Conservation (phyloP, 2,113 vertebrate species). For the Protobothrops flavoviridis region DNA sequence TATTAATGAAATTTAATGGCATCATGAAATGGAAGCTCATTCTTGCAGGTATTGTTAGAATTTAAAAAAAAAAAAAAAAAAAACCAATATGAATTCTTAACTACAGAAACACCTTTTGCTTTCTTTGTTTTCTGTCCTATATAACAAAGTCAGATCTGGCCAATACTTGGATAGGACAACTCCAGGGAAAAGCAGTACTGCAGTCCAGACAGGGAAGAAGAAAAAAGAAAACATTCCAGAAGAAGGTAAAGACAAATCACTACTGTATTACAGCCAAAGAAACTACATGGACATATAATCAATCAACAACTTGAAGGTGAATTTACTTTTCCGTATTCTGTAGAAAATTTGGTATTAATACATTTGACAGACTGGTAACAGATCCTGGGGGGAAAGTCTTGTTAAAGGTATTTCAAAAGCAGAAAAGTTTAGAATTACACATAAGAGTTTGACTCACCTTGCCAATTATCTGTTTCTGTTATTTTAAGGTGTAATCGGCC, state of each 20-base stretch:
- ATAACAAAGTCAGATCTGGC: neutral
- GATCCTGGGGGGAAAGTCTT: neutral
- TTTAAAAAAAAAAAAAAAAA: too few species aligned
- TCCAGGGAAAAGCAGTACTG: neutral
- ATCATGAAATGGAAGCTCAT: constrained; percentile 27
- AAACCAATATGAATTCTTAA: constrained; percentile 34
- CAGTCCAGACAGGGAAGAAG: neutral
- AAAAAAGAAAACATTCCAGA: neutral
- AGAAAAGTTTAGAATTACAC: neutral
- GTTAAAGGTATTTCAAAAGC: neutral
- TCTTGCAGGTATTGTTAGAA: constrained; percentile 19
- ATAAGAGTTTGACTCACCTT: neutral
- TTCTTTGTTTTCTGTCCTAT: neutral
- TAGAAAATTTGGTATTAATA: neutral
- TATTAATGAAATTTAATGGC: constrained; percentile 29
- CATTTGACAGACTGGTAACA: neutral
- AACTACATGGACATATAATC: neutral
- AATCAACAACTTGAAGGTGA: neutral
- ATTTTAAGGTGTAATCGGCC: neutral
- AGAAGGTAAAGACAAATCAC: neutral
- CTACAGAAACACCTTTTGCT: constrained; percentile 22
- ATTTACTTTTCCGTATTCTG: neutral
- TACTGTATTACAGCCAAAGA: neutral
- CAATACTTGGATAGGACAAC: neutral
- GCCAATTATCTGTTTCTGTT: neutral